These are phyloP conservation scores for Lomographa bimaculata DNA, from an alignment of 2,888 invertebrate species.

Conservation along the genomic window DNA sequence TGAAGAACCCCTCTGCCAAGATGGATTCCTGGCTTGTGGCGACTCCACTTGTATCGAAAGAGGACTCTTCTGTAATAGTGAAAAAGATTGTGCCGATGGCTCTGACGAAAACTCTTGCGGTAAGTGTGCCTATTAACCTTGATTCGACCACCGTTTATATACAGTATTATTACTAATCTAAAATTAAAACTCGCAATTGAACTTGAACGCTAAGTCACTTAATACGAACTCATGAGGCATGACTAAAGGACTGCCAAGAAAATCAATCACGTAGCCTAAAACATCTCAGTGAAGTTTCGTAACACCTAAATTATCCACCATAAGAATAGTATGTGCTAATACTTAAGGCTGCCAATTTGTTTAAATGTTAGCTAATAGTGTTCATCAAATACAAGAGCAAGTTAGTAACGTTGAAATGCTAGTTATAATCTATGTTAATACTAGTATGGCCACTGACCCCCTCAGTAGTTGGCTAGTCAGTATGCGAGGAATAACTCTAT, in stretches of 20 bases:
- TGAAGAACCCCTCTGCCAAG: slow-evolving; percentile 94
- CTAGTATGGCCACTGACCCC: slow-evolving; percentile 21
- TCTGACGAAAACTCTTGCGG: slow-evolving; percentile 96
- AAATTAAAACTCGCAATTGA: slow-evolving; percentile 37
- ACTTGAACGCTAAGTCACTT: slow-evolving; percentile 50
- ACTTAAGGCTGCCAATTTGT: slow-evolving; percentile 35
- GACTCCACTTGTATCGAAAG: slow-evolving; percentile 94
- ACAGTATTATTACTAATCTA: slow-evolving; percentile 2
- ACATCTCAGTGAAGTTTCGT: slow-evolving; percentile 61
- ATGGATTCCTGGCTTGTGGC: slow-evolving; percentile 94
- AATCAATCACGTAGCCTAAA: slow-evolving; percentile 71
- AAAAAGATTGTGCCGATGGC: slow-evolving; percentile 93
- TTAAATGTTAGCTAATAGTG: not conserved
- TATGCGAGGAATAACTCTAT: slow-evolving; percentile 41
- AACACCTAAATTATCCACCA: slow-evolving; percentile 52
- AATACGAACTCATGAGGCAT: slow-evolving; percentile 53
- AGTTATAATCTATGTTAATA: not conserved
- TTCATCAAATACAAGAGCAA: too few relatives aligned
- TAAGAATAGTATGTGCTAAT: slow-evolving; percentile 37
- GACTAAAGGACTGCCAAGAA: slow-evolving; percentile 57
- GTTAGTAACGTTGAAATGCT: too few relatives aligned
- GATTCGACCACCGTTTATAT: too few relatives aligned
- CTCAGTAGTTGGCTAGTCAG: slow-evolving; percentile 36
- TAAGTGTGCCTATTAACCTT: slow-evolving; percentile 80
- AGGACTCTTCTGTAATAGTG: slow-evolving; percentile 96